A percentile compares a stretch with the other conserved stretches of the same genome.
Evolutionary conservation across 2,888 invertebrate species (phyloP).

Genomic region (Cheilosia grossa): DNA sequence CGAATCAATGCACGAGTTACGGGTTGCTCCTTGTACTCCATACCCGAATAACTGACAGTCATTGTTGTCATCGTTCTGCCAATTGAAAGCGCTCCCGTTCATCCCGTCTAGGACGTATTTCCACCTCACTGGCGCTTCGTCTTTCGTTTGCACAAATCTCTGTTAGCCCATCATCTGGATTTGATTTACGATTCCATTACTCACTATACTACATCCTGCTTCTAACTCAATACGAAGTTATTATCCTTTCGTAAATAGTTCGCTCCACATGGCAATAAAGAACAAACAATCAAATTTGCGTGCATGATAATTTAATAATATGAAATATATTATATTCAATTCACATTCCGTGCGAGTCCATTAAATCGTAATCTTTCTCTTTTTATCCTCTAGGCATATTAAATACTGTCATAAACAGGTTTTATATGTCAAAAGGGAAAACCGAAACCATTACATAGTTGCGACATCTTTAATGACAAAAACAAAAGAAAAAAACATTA

Average conservation of each 20-base stretch:
- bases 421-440: slow-evolving; percentile 4
- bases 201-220: too few species aligned
- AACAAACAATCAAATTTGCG: slow-evolving; percentile 44
- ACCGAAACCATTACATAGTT: slow-evolving; percentile 43
- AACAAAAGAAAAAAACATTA: background rate
- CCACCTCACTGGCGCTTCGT: background rate
- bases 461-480: slow-evolving; percentile 27
- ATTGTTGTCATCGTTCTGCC: background rate
- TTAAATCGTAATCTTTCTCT: slow-evolving; percentile 23
- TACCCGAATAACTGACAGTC: too few species aligned
- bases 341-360: background rate
- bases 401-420: slow-evolving; percentile 23
- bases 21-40: too few species aligned
- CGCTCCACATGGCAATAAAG: slow-evolving; percentile 20
- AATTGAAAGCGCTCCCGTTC: background rate
- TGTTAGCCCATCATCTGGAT: background rate
- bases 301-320: slow-evolving; percentile 61
- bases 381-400: slow-evolving; percentile 30
- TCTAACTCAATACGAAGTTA: slow-evolving; percentile 3
- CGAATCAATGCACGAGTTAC: too few species aligned
- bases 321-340: slow-evolving; percentile 13
- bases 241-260: slow-evolving; percentile 31
- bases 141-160: background rate
- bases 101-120: too few species aligned
- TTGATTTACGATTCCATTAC: slow-evolving; percentile 20